Conservation (phyloP, 2,888 invertebrate genomes). For the Dryobotodes eremita region DNA sequence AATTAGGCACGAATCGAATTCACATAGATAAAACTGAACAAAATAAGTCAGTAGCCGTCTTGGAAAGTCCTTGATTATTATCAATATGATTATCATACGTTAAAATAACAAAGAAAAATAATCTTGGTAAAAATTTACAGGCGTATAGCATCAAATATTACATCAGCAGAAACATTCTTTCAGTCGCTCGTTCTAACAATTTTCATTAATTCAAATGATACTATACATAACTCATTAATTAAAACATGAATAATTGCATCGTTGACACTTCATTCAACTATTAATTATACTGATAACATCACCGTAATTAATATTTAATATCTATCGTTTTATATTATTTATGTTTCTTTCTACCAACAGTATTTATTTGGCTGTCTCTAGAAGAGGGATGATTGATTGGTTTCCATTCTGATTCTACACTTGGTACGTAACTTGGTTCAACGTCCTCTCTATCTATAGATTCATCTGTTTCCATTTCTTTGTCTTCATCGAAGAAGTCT, state of each 20-base stretch:
- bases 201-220: conserved; percentile 41
- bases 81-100: conserved; percentile 24
- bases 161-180: conserved; percentile 61
- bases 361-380: conserved; percentile 73
- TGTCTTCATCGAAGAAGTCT: conserved; percentile 93
- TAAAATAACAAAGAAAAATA: neutral
- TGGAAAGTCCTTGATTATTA: conserved; percentile 17
- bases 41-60: neutral
- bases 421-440: conserved; percentile 75
- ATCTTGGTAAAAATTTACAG: neutral
- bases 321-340: conserved; percentile 49
- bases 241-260: conserved; percentile 53
- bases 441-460: conserved; percentile 86
- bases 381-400: conserved; percentile 84
- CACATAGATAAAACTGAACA: conserved; percentile 30
- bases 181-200: conserved; percentile 53
- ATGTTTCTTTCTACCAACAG: conserved; percentile 65
- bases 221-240: conserved; percentile 37
- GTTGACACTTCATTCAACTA: conserved; percentile 38
- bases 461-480: conserved; percentile 77
- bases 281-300: conserved; percentile 43
- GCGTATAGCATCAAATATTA: conserved; percentile 44
- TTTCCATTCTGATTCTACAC: conserved; percentile 87
- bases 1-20: conserved; percentile 39
- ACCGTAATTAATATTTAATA: conserved; percentile 30